These are phyloP conservation scores for Ostrea denselamellosa DNA, from an alignment of 1,140 invertebrate genomes.

Conservation along the genomic window DNA sequence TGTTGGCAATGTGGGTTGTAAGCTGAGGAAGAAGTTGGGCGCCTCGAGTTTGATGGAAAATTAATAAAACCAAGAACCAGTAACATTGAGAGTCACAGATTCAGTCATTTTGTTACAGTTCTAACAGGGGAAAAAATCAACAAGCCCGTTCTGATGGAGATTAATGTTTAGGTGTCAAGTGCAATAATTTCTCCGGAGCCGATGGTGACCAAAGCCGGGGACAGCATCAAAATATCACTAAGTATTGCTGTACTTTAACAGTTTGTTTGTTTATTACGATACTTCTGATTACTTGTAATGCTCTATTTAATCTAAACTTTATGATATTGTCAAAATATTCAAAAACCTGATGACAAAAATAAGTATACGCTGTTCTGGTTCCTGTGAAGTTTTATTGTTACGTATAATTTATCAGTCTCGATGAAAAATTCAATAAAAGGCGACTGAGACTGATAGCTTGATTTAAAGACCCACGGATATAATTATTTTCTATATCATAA, in stretches of 20 bases:
- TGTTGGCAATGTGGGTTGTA: neutral
- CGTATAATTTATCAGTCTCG: conserved; percentile 23
- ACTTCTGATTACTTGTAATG: neutral
- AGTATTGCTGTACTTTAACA: neutral
- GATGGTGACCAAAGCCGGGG: neutral
- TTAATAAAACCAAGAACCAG: neutral
- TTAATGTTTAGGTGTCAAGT: neutral
- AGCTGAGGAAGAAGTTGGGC: neutral
- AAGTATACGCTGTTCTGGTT: neutral
- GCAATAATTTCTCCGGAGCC: neutral
- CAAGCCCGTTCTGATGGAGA: neutral
- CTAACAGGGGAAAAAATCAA: neutral
- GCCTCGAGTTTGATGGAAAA: conserved; percentile 18
- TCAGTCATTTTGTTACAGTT: neutral
- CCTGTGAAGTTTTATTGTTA: conserved; percentile 17
- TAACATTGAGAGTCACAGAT: neutral
- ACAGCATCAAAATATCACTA: neutral
- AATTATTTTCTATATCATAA: conserved; percentile 34
- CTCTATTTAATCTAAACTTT: neutral
- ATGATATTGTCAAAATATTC: conserved; percentile 19
- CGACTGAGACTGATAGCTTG: conserved; percentile 17
- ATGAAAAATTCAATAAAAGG: conserved; percentile 1
- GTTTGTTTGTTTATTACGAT: neutral
- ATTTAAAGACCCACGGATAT: conserved; percentile 1
- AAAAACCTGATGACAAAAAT: neutral